Conservation (phyloP, 2,888 invertebrate species). For the Ichneumon xanthorius region DNA sequence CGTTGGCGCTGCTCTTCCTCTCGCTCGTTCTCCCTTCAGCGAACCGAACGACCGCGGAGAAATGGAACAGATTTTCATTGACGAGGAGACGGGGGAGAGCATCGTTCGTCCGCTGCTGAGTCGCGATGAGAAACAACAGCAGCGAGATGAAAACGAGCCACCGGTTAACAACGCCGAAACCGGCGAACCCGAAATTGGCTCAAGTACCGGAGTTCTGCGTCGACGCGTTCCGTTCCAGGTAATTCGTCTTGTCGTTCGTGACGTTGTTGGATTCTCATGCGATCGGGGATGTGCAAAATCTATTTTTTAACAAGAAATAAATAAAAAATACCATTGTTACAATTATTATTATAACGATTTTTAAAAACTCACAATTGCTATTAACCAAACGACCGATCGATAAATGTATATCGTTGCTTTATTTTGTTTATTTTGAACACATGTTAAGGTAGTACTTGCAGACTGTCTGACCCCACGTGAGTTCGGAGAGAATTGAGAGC, state of each 20-base stretch:
- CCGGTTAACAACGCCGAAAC: slow-evolving; percentile 79
- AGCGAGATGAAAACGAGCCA: slow-evolving; percentile 28
- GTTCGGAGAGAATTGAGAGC: too few species aligned
- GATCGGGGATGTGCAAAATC: not conserved
- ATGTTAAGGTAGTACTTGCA: too few species aligned
- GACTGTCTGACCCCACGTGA: too few species aligned
- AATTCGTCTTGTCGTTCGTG: slow-evolving; percentile 33
- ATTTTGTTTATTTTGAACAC: too few species aligned
- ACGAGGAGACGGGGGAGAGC: slow-evolving; percentile 81
- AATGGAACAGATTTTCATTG: slow-evolving; percentile 77
- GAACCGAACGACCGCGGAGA: slow-evolving; percentile 19
- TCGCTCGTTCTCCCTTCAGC: not conserved
- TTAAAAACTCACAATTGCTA: too few species aligned
- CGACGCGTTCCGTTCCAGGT: slow-evolving; percentile 80
- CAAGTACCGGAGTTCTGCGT: slow-evolving; percentile 62
- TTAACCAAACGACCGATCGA: too few species aligned
- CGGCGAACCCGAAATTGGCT: slow-evolving; percentile 78
- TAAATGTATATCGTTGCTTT: too few species aligned
- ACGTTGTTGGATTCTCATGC: not conserved
- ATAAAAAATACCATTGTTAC: too few species aligned
- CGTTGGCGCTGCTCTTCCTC: not conserved
- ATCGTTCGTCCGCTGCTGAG: slow-evolving; percentile 65
- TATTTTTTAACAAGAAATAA: not conserved
- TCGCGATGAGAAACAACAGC: not conserved
- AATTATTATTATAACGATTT: too few species aligned